Conservation (phyloP, 1,140 invertebrate genomes). For the Bombus pyrosoma region DNA sequence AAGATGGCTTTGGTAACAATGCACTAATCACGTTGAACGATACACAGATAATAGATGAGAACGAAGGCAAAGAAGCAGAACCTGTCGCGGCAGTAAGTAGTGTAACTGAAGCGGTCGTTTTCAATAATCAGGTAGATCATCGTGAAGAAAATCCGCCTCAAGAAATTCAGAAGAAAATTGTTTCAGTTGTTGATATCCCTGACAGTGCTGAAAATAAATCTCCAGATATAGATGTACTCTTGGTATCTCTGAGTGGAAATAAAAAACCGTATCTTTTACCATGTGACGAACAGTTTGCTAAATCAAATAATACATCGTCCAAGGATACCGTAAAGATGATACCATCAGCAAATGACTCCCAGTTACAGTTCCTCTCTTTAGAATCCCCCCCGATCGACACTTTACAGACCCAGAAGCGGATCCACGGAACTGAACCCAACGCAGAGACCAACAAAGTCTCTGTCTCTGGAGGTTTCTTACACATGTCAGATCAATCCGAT, state of each 20-base stretch:
- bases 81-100: background rate
- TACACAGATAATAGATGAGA: background rate
- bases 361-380: conserved; percentile 41
- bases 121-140: background rate
- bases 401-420: background rate
- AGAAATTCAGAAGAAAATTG: background rate
- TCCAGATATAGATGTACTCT: background rate
- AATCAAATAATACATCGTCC: background rate
- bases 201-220: background rate
- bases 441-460: background rate
- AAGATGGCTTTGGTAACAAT: background rate
- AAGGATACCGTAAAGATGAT: conserved; percentile 35
- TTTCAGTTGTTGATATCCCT: background rate
- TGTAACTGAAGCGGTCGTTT: background rate
- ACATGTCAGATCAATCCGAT: background rate
- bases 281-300: background rate
- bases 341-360: conserved; percentile 59
- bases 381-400: conserved; percentile 12
- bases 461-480: background rate
- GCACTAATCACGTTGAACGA: background rate
- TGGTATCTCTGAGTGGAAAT: background rate
- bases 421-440: background rate
- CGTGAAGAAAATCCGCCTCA: background rate
- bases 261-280: too few species aligned
- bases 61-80: background rate